Evolutionary conservation across 2,888 invertebrate genomes (phyloP).

Genomic region (Bunonema sp.): DNA sequence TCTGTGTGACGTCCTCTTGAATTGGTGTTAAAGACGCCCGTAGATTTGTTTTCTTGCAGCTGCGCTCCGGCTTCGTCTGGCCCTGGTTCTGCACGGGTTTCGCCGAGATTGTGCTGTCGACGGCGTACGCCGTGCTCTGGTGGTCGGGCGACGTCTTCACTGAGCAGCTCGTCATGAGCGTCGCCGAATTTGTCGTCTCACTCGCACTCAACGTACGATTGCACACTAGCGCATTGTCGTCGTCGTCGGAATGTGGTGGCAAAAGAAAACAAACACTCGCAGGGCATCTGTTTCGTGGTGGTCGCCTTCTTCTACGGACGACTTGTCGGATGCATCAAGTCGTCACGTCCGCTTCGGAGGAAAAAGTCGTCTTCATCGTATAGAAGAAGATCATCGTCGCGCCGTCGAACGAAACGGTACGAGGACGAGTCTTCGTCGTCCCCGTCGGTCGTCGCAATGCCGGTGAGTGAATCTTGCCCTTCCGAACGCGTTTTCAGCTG

Average conservation of each 20-base stretch:
- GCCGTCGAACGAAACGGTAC: too few species aligned
- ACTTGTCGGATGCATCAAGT: conserved; percentile 22
- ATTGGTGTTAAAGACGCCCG: too few species aligned
- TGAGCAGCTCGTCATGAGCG: conserved; percentile 34
- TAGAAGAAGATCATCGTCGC: too few species aligned
- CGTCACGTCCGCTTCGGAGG: too few species aligned
- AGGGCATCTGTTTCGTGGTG: conserved; percentile 27
- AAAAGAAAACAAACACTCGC: too few species aligned
- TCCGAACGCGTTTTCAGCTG: too few species aligned
- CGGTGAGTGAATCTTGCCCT: too few species aligned
- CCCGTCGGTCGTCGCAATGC: too few species aligned
- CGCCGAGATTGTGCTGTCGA: conserved; percentile 25
- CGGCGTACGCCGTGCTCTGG: conserved; percentile 37
- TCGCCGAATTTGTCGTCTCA: conserved; percentile 36
- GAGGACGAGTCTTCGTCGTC: too few species aligned
- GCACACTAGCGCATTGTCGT: too few species aligned
- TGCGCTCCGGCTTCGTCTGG: conserved; percentile 19
- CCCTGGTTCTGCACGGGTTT: conserved; percentile 31
- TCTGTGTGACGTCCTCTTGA: not conserved
- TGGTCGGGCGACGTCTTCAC: conserved; percentile 40
- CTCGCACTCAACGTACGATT: conserved; percentile 26
- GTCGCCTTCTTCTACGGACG: conserved; percentile 34
- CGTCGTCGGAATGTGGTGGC: too few species aligned
- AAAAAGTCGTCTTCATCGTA: too few species aligned
- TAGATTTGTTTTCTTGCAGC: conserved; percentile 10